Evolutionary conservation across 2,797 vertebrate species (phyloP).

Genomic region (Potorous gilbertii): DNA sequence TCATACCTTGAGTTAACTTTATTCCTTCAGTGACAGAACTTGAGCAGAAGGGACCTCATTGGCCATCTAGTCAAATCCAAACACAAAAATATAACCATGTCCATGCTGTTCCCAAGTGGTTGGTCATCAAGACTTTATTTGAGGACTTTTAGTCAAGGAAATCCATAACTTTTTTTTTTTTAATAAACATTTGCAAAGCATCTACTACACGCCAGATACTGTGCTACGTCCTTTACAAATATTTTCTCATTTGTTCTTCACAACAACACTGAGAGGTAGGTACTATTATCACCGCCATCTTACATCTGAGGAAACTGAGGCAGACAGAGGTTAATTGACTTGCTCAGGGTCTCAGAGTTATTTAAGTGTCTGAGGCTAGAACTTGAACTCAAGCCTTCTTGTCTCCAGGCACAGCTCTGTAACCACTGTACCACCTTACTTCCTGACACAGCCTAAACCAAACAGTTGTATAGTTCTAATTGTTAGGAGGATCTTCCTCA

Average conservation of each 20-base stretch:
- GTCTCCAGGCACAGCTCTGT: background rate
- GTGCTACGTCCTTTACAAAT: background rate
- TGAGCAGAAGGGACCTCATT: background rate
- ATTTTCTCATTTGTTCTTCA: too few relatives aligned
- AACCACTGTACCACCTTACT: background rate
- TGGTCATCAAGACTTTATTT: background rate
- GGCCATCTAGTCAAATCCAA: background rate
- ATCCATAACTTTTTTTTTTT: background rate
- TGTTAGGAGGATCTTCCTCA: background rate
- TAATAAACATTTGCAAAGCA: background rate
- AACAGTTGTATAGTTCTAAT: background rate
- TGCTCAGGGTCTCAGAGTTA: background rate
- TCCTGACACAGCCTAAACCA: background rate
- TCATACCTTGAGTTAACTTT: background rate
- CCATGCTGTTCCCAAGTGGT: background rate
- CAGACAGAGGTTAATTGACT: background rate
- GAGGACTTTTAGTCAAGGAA: background rate
- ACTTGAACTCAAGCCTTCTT: background rate
- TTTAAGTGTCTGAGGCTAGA: background rate
- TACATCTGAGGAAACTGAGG: background rate
- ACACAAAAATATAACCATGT: background rate
- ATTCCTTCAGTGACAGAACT: background rate
- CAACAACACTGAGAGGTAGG: too few relatives aligned
- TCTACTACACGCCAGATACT: background rate
- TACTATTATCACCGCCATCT: background rate